Evolutionary conservation across 2,113 vertebrate genomes (phyloP), one percentile per base, ranked within the genome.

Genomic region (Urocynchramus pylzowi): DNA sequence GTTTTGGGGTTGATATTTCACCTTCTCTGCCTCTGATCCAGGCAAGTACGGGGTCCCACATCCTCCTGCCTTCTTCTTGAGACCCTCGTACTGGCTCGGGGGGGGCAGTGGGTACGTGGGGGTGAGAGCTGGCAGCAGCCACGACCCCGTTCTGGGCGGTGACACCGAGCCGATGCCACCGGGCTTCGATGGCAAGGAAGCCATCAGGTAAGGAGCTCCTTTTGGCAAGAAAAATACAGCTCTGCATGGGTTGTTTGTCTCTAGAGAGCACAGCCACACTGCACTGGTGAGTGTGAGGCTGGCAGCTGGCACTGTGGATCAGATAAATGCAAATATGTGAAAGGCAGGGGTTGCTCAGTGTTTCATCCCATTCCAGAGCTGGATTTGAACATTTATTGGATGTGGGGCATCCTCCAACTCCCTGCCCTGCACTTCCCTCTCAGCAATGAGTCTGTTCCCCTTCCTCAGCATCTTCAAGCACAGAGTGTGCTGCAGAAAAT

Each of bases 111-210:
- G 54, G 19, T 5, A 10, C 12, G 54, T 95, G 37, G 95, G 87
- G 14, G 77, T 96, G 70, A 84, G 84, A 68, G 97, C 93, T 20
- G 97, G 98, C n/a, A 26, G 70, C 19, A 98, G 96, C 26, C 97
- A 95, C 2, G 41, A 95, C 20, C 92, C 95, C 8, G 42, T 54
- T 13, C 95, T 79, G 3, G 94, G 95, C 28, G 97, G 98, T 5
- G 97, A 94, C 4, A 63, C 97, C 1, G 99, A 99, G 88, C 97
- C 98, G 0, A 93, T 99, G 61, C 98, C 99, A 5, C 95, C 96
- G 0, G 98, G 98, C 95, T 99, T 99, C 61, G 97, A 98, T 21
- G 99, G 99, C 39, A 99, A 99, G 94, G 99, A 99, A 69, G 98
- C 98, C 44, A 99, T 99, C 83, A 98, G 99, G 99, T 99, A 97